Percentiles rank a stretch among this genome's conserved stretches.
phyloP scores from a whole-genome alignment of 2,113 vertebrate species.

The Malurus alboscapulatus region DNA sequence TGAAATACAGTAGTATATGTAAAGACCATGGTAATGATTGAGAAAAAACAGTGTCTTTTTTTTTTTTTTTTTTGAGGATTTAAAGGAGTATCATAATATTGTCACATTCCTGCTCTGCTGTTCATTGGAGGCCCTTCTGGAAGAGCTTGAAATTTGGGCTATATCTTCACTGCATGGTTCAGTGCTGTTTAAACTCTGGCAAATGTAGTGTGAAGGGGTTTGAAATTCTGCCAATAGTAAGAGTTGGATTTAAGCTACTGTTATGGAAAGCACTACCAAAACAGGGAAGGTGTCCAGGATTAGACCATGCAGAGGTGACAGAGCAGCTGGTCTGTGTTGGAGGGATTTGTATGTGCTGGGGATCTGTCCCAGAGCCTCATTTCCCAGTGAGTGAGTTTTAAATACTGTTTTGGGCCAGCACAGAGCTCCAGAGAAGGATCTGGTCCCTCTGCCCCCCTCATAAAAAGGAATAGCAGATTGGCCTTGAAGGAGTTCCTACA shows the following conservation, averaged over 20 bases:
- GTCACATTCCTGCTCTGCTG: accelerated
- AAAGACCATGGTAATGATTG: background rate
- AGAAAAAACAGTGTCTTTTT: background rate
- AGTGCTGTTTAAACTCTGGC: background rate
- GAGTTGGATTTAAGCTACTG: background rate
- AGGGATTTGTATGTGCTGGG: accelerated
- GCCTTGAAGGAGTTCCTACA: background rate
- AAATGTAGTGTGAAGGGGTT: background rate
- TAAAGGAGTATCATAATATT: background rate
- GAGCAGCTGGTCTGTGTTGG: background rate
- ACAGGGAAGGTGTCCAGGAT: background rate
- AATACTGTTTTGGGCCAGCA: background rate
- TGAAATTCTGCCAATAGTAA: background rate
- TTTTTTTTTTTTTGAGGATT: background rate
- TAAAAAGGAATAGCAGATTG: background rate
- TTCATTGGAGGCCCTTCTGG: background rate
- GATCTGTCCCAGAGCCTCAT: background rate
- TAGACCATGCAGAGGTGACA: background rate
- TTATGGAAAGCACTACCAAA: background rate
- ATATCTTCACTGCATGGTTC: background rate
- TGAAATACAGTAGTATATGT: background rate
- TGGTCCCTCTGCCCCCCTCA: background rate
- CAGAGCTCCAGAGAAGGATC: background rate
- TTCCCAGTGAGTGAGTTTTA: background rate
- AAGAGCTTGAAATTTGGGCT: background rate